These are phyloP conservation scores for Tapera naevia DNA, from an alignment of 2,797 vertebrate genomes.

Conservation along the genomic window DNA sequence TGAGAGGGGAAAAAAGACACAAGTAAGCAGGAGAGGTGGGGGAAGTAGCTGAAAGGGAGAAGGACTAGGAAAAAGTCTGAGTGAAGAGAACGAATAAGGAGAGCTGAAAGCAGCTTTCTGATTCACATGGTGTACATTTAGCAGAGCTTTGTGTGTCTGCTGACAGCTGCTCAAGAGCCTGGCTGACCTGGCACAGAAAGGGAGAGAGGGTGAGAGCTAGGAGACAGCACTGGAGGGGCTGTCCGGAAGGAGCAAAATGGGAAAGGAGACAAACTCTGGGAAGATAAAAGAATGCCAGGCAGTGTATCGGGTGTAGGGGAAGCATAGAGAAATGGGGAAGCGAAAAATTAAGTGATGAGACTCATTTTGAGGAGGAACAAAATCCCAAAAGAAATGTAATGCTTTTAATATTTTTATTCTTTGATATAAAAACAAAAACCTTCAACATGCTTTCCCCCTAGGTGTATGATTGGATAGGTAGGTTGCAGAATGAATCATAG, in stretches of 20 bases:
- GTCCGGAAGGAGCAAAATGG: neutral
- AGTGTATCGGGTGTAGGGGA: neutral
- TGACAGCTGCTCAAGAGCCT: neutral
- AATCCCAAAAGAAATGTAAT: neutral
- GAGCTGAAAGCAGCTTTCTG: neutral
- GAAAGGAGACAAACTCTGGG: neutral
- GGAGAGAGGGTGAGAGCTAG: neutral
- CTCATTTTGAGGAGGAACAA: constrained; percentile 26
- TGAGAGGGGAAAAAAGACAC: neutral
- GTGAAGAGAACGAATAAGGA: neutral
- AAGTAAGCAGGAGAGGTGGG: neutral
- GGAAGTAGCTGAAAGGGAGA: neutral
- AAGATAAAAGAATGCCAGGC: neutral
- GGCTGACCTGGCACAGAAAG: neutral
- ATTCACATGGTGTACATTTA: neutral
- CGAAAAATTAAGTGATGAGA: neutral
- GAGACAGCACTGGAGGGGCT: neutral
- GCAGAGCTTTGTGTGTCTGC: neutral
- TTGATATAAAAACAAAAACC: constrained; percentile 30
- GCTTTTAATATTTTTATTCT: constrained; percentile 26
- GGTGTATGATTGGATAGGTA: constrained; percentile 31
- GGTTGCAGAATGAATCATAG: constrained; percentile 46
- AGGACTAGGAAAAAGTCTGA: neutral
- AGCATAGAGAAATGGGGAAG: neutral
- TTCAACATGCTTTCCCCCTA: constrained; percentile 17